Evolutionary conservation across 2,888 invertebrate genomes (phyloP).

Genomic region (Calameuta pallipes): DNA sequence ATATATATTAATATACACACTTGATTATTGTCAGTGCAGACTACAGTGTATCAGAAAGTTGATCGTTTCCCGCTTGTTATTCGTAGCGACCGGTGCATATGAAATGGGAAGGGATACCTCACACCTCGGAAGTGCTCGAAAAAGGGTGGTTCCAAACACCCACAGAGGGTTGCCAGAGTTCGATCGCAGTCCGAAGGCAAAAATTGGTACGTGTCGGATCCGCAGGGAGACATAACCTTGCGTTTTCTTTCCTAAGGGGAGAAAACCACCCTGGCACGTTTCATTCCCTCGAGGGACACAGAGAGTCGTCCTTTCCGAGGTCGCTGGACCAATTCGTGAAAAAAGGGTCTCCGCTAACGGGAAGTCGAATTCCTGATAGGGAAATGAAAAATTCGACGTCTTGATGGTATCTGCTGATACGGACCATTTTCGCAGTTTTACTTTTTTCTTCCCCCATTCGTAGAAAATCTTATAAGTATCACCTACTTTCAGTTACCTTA

Average conservation of each 20-base stretch:
- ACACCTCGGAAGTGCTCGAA: conserved; percentile 20
- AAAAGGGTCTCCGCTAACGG: neutral
- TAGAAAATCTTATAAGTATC: neutral
- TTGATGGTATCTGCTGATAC: neutral
- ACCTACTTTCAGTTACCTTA: neutral
- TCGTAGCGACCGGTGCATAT: conserved; percentile 10
- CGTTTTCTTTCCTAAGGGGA: neutral
- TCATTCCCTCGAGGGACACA: neutral
- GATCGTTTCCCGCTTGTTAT: neutral
- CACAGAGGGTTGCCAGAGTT: neutral
- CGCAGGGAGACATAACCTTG: neutral
- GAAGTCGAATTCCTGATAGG: neutral
- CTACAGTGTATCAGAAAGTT: neutral
- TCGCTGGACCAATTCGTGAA: neutral
- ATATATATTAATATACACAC: neutral
- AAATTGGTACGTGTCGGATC: neutral
- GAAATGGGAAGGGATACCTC: conserved; percentile 17
- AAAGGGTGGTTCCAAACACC: neutral
- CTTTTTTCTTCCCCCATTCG: neutral
- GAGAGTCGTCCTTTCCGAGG: neutral
- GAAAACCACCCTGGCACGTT: neutral
- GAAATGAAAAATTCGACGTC: neutral
- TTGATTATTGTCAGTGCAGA: neutral
- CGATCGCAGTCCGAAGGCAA: neutral
- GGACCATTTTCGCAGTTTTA: neutral